Conservation (phyloP, 2,797 vertebrate species). For the Scyliorhinus canicula region DNA sequence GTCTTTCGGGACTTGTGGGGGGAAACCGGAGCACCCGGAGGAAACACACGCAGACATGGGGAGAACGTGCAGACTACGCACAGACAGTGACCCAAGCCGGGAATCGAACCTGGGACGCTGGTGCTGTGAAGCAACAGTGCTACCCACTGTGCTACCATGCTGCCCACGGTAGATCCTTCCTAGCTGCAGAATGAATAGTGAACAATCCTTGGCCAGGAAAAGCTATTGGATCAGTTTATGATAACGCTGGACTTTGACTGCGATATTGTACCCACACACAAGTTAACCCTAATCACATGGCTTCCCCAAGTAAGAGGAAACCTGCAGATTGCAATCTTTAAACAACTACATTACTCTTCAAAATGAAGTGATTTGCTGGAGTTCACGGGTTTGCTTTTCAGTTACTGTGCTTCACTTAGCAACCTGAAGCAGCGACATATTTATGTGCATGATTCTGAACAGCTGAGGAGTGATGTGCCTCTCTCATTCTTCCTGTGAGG, state of each 20-base stretch:
- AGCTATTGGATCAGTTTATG: neutral
- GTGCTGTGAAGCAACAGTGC: too few relatives aligned
- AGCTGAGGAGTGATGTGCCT: neutral
- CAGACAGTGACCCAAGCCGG: too few relatives aligned
- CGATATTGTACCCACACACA: neutral
- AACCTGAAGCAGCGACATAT: neutral
- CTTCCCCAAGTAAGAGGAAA: neutral
- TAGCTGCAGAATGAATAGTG: neutral
- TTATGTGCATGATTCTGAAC: neutral
- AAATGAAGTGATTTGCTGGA: neutral
- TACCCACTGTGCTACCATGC: too few relatives aligned
- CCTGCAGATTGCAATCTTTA: neutral
- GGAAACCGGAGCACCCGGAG: too few relatives aligned
- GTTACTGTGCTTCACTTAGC: too few relatives aligned
- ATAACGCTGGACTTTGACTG: neutral
- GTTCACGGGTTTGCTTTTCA: neutral
- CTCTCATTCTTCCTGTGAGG: too few relatives aligned
- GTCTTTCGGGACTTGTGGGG: too few relatives aligned
- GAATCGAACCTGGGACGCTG: too few relatives aligned
- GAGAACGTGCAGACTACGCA: too few relatives aligned
- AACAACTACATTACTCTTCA: neutral
- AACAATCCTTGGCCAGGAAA: neutral
- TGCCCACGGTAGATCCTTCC: too few relatives aligned
- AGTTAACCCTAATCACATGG: too few relatives aligned
- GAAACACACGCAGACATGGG: too few relatives aligned